phyloP scores from a whole-genome alignment of 2,888 invertebrate genomes.

The Lycophotia porphyrea region DNA sequence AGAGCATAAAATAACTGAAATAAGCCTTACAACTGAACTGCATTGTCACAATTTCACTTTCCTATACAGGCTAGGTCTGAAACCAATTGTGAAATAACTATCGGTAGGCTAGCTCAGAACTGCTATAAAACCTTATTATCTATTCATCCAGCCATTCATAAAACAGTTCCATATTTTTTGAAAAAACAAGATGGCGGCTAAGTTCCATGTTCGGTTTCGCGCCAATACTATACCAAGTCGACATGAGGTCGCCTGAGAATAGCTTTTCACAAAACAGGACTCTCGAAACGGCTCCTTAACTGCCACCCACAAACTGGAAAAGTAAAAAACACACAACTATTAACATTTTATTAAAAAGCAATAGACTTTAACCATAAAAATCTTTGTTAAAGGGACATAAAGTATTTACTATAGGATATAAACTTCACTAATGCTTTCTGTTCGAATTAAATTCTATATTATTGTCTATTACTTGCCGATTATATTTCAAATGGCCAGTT shows the following conservation, averaged over 20 bases:
- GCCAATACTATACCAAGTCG: neutral
- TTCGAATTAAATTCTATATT: conserved; percentile 48
- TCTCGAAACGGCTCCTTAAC: neutral
- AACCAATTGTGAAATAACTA: neutral
- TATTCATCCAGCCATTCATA: too few relatives aligned
- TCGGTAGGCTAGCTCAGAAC: neutral
- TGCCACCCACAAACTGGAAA: conserved; percentile 35
- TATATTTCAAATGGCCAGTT: conserved; percentile 49
- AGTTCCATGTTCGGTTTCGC: neutral
- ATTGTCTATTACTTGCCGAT: conserved; percentile 52
- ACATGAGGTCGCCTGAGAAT: neutral
- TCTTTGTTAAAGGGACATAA: conserved; percentile 39
- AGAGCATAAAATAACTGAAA: neutral
- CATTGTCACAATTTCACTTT: neutral
- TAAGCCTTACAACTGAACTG: neutral
- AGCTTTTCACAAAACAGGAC: neutral
- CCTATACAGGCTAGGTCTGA: neutral
- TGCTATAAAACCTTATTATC: neutral
- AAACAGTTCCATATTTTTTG: too few relatives aligned
- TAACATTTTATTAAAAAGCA: conserved; percentile 30
- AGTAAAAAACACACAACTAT: neutral
- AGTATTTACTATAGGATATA: conserved; percentile 33
- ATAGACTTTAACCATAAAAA: conserved; percentile 34
- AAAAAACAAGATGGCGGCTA: neutral
- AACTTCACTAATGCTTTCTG: conserved; percentile 53